These are phyloP conservation scores for Euproctis similis DNA, from an alignment of 2,888 invertebrate genomes.

Conservation along the genomic window DNA sequence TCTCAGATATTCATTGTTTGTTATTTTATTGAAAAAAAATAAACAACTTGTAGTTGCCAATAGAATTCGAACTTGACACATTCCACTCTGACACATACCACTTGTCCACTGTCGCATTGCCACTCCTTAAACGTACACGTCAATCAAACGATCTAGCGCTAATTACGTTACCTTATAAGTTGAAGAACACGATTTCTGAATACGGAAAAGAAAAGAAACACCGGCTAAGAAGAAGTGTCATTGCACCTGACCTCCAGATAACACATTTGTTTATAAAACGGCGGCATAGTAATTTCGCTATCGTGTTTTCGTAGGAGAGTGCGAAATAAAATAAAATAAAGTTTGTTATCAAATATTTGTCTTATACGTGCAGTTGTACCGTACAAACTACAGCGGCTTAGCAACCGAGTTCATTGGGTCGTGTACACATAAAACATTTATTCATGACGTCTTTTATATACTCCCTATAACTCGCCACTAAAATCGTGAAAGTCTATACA, in stretches of 20 bases:
- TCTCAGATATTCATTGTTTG: too few relatives aligned
- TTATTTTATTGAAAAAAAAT: too few relatives aligned
- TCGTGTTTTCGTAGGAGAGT: background rate
- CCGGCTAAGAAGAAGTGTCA: constrained; percentile 21
- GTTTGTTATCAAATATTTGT: constrained; percentile 4
- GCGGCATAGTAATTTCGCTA: background rate
- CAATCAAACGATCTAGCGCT: constrained; percentile 6
- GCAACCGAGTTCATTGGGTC: background rate
- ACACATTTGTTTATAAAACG: constrained; percentile 12
- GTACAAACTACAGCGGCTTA: background rate
- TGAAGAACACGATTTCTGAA: constrained; percentile 8
- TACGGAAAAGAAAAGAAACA: constrained; percentile 11
- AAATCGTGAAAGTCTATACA: too few relatives aligned
- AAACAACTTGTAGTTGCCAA: too few relatives aligned
- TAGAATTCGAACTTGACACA: too few relatives aligned
- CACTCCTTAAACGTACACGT: too few relatives aligned
- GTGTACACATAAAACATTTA: too few relatives aligned
- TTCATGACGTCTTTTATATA: too few relatives aligned
- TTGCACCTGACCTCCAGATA: constrained; percentile 13
- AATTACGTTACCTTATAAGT: constrained; percentile 9
- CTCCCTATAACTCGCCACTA: too few relatives aligned
- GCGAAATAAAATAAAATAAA: too few relatives aligned
- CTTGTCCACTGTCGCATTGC: too few relatives aligned
- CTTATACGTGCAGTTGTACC: background rate
- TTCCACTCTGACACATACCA: too few relatives aligned